phyloP scores from a whole-genome alignment of 2,888 invertebrate genomes.

The Bruchidius siliquastri region DNA sequence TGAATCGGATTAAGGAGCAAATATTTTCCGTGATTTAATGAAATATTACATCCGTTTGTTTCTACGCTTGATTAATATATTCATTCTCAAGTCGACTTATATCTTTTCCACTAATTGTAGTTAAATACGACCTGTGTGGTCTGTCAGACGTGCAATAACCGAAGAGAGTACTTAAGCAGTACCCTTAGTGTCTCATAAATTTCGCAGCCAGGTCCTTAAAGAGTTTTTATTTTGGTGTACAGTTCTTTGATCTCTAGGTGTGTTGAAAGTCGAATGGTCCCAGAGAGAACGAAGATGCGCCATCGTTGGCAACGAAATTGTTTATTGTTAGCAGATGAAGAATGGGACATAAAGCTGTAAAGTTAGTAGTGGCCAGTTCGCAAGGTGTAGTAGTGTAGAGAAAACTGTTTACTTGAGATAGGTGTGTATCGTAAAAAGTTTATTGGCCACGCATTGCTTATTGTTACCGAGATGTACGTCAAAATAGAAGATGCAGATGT shows the following conservation, averaged over 20 bases:
- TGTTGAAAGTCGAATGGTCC: background rate
- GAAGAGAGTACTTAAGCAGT: background rate
- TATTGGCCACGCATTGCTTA: background rate
- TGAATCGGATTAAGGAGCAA: too few relatives aligned
- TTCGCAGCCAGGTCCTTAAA: background rate
- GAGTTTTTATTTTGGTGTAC: background rate
- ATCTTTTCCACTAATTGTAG: background rate
- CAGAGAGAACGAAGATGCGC: background rate
- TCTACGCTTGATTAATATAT: too few relatives aligned
- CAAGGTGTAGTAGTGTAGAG: background rate
- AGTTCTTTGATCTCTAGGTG: background rate
- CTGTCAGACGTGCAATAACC: background rate
- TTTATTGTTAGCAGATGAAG: background rate
- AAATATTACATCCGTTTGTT: too few relatives aligned
- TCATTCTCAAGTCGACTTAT: too few relatives aligned
- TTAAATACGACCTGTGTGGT: background rate
- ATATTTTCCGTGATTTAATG: too few relatives aligned
- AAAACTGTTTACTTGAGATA: background rate
- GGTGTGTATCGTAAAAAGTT: background rate
- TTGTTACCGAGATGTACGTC: background rate
- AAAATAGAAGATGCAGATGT: too few relatives aligned
- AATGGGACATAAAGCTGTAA: background rate
- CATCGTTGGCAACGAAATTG: background rate
- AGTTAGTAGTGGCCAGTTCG: background rate
- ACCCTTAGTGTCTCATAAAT: background rate